These are phyloP conservation scores for Polypedilum vanderplanki DNA, from an alignment of 1,140 invertebrate species.

Conservation along the genomic window DNA sequence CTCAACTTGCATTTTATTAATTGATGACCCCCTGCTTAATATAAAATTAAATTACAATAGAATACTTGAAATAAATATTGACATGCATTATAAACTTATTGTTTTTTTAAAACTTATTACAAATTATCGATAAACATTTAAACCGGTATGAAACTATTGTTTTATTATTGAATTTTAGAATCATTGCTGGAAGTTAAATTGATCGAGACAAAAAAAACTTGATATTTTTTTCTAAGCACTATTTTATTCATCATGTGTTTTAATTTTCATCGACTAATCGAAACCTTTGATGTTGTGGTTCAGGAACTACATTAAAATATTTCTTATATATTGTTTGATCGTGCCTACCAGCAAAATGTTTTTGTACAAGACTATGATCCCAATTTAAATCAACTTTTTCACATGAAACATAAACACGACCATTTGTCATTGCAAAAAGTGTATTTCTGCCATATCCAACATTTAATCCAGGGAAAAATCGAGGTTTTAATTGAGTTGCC, in stretches of 20 bases:
- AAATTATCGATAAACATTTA: no score
- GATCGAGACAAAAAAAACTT: no score
- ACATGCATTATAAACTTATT: no score
- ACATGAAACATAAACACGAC: constrained; percentile 66
- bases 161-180: no score
- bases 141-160: no score
- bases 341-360: constrained; percentile 54
- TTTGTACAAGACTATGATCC: constrained; percentile 59
- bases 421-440: constrained; percentile 64
- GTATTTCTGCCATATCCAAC: constrained; percentile 71
- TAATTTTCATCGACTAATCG: constrained; percentile 63
- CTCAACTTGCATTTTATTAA: no score
- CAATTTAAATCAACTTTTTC: constrained; percentile 66
- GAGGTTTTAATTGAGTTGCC: constrained; percentile 56
- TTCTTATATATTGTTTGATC: constrained; percentile 69
- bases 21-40: no score
- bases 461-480: constrained; percentile 75
- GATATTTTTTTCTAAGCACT: no score
- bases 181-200: no score
- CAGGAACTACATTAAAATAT: constrained; percentile 69
- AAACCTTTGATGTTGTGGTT: constrained; percentile 64
- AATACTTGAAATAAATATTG: no score
- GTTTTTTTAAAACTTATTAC: no score
- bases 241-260: constrained; percentile 31
- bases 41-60: no score